A percentile compares a stretch with the other conserved stretches of the same genome.
Conservation (phyloP, 2,113 vertebrate genomes). For the Crotalus helleri region DNA sequence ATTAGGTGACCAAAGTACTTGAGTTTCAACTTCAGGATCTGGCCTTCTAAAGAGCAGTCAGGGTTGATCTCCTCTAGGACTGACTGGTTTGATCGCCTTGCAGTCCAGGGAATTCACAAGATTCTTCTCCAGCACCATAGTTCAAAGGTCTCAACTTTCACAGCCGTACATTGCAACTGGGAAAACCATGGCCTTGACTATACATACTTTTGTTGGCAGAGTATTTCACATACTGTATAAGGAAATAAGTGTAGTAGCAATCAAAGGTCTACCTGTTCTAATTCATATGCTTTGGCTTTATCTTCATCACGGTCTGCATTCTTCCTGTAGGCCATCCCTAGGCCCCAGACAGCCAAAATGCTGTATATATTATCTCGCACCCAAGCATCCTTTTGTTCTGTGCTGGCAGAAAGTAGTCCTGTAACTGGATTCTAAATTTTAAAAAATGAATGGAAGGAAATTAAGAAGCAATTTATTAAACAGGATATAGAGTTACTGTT, state of each 20-base stretch:
- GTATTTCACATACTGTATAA: not conserved
- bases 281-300: slow-evolving; percentile 96
- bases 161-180: too few species aligned
- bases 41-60: too few species aligned
- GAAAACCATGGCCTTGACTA: too few species aligned
- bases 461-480: not conserved
- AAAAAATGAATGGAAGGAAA: slow-evolving; percentile 21
- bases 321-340: slow-evolving; percentile 98
- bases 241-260: not conserved
- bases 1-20: too few species aligned
- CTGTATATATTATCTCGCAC: slow-evolving; percentile 97
- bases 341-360: slow-evolving; percentile 92
- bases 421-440: slow-evolving; percentile 87
- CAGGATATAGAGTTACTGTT: not conserved
- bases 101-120: too few species aligned
- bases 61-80: too few species aligned
- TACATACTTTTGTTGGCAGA: too few species aligned
- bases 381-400: slow-evolving; percentile 92
- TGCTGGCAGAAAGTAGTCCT: slow-evolving; percentile 86
- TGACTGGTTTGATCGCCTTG: too few species aligned
- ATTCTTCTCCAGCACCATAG: too few species aligned
- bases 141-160: too few species aligned
- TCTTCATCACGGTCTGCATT: slow-evolving; percentile 96
- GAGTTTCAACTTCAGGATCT: too few species aligned
- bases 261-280: slow-evolving; percentile 84